A percentile compares a stretch with the other conserved stretches of the same genome.
Evolutionary conservation across 2,888 invertebrate genomes (phyloP).

Genomic region (Aradus depressus): DNA sequence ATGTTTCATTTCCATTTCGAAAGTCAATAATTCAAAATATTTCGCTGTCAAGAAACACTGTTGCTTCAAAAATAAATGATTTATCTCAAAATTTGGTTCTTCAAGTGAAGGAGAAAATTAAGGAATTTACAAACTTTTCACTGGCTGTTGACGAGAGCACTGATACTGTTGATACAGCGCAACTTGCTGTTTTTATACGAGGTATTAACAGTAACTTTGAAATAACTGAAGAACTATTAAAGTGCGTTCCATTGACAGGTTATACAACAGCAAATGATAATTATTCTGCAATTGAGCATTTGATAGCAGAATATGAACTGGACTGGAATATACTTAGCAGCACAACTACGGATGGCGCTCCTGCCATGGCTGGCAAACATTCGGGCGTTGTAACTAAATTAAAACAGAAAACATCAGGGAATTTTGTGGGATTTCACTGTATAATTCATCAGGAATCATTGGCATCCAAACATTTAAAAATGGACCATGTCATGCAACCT

Average conservation of each 20-base stretch:
- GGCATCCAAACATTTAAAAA: constrained; percentile 6
- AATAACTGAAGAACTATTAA: constrained; percentile 3
- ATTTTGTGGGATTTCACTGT: constrained; percentile 4
- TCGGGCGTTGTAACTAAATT: constrained; percentile 6
- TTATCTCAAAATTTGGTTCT: too few species aligned
- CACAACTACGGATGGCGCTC: constrained; percentile 7
- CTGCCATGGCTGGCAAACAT: constrained; percentile 7
- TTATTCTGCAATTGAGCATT: constrained; percentile 6
- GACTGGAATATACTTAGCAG: constrained; percentile 5
- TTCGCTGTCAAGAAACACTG: too few species aligned
- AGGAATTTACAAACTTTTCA: constrained; percentile 9
- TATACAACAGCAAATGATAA: not conserved
- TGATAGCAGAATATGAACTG: constrained; percentile 6
- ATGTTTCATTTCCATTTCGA: too few species aligned
- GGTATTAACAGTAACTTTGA: constrained; percentile 2
- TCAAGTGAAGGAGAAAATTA: constrained; percentile 1
- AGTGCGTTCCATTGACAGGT: constrained; percentile 1
- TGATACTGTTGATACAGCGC: constrained; percentile 3
- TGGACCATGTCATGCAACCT: constrained; percentile 1
- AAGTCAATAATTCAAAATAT: too few species aligned
- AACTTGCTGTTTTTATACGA: constrained; percentile 5
- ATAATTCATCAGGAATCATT: constrained; percentile 8
- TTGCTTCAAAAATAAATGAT: too few species aligned
- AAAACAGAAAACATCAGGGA: not conserved
- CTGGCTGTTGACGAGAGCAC: constrained; percentile 9